Base-by-base conservation (phyloP, 2,888 invertebrate species). In the Parelbella ahira region DNA sequence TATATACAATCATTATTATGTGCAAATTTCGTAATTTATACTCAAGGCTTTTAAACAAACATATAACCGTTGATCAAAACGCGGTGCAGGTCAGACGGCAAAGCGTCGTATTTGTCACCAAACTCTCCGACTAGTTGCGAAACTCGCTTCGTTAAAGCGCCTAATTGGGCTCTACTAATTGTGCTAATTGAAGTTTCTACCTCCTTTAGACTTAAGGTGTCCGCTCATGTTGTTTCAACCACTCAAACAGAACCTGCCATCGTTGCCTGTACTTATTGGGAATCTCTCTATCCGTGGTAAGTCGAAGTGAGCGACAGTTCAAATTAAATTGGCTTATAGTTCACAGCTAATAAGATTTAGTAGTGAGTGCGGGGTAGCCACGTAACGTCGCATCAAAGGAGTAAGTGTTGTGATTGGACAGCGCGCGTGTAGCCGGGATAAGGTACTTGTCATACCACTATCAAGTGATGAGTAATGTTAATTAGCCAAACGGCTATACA, bases 91-190 rank as follows among this genome's bases (percentile, higher is more conserved):
- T 77, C 68, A 72, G 70, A 67, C 68, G 70, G 69, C 78, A 72
- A 72, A 64, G n/a, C 65, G 71, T 67, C 63, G 58, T 60, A 69
- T 77, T 76, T 79, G 76, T 77, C 73, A 71, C 70, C 71, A 68
- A 71, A 74, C 75, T 72, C 65, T 66, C 60, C 37, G 60, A 66
- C 69, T 70, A 60, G 58, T 75, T 71, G 60, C 66, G 60, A 68
- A 76, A 75, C 74, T 76, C 65, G 79, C 76, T 80, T 81, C 81
- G 79, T 79, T 81, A 81, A 74, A 75, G 72, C 76, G 77, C 62
- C 79, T 82, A 81, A 82, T 82, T 81, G 79, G 77, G 71, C 73
- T 70, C 66, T 63, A 62, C 75, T 81, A 80, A 81, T 80, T 79
- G 75, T 77, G 61, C 72, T 80, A 76, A 80, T 80, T 79, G 75